Percentiles rank a stretch among this genome's conserved stretches.
Evolutionary conservation across 1,140 invertebrate species (phyloP).

Genomic region (Euwallacea fornicatus): DNA sequence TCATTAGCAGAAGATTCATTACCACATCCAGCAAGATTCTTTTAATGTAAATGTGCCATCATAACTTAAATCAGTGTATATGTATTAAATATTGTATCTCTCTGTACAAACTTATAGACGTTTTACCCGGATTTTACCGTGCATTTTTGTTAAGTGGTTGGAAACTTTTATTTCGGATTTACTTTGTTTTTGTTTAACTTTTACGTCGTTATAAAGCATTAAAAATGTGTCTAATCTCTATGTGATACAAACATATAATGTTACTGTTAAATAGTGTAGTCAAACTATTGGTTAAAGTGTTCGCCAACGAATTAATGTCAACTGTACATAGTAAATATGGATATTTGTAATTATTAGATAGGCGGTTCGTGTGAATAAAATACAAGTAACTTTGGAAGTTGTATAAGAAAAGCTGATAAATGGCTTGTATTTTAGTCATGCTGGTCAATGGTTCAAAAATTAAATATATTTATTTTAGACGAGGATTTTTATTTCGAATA

Average conservation of each 20-base stretch:
- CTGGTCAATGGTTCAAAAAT: too few species aligned
- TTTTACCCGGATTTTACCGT: not conserved
- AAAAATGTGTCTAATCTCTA: not conserved
- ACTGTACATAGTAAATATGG: not conserved
- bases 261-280: not conserved
- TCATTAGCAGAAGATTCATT: not conserved
- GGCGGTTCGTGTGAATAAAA: too few species aligned
- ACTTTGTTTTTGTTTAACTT: slow-evolving; percentile 7
- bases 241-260: not conserved
- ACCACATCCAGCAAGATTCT: slow-evolving; percentile 12
- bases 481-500: too few species aligned
- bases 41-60: slow-evolving; percentile 49
- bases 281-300: not conserved
- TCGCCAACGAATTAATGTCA: not conserved
- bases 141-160: slow-evolving; percentile 16
- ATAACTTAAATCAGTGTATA: slow-evolving; percentile 48
- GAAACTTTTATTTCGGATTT: not conserved
- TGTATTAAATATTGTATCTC: slow-evolving; percentile 28
- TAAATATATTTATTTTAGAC: too few species aligned
- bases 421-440: too few species aligned
- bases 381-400: too few species aligned
- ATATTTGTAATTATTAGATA: too few species aligned
- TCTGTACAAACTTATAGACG: not conserved
- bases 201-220: not conserved
- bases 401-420: too few species aligned